Evolutionary conservation across 1,140 invertebrate species (phyloP).

Genomic region (Lepidurus arcticus): DNA sequence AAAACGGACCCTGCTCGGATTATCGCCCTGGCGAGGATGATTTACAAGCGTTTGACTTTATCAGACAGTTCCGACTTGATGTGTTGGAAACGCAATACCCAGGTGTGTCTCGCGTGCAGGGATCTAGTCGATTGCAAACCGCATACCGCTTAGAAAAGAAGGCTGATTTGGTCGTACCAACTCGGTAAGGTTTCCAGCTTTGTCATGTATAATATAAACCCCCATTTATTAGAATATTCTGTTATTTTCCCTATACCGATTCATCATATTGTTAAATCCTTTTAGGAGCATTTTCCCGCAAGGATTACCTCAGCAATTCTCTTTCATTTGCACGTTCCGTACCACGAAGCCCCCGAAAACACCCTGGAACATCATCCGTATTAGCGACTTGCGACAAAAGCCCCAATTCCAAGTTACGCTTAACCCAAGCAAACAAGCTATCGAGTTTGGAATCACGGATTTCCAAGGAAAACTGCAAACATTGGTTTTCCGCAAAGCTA

Average conservation of each 20-base stretch:
- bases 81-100: slow-evolving; percentile 53
- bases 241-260: not conserved
- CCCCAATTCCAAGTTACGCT: slow-evolving; percentile 63
- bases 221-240: no score
- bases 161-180: slow-evolving; percentile 61
- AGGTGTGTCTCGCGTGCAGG: slow-evolving; percentile 61
- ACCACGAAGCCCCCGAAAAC: slow-evolving; percentile 53
- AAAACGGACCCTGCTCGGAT: slow-evolving; percentile 53
- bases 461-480: slow-evolving; percentile 56
- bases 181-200: slow-evolving; percentile 51
- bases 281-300: slow-evolving; percentile 58
- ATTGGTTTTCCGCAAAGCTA: slow-evolving; percentile 52
- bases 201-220: not conserved
- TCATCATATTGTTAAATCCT: slow-evolving; percentile 36
- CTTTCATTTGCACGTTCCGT: slow-evolving; percentile 60
- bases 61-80: slow-evolving; percentile 66
- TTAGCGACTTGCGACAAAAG: slow-evolving; percentile 53
- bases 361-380: slow-evolving; percentile 64
- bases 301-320: slow-evolving; percentile 65
- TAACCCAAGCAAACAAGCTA: slow-evolving; percentile 54
- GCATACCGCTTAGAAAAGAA: slow-evolving; percentile 66
- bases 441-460: slow-evolving; percentile 59
- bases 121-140: slow-evolving; percentile 66
- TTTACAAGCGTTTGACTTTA: slow-evolving; percentile 70
- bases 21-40: slow-evolving; percentile 65